These are phyloP conservation scores for Eolophus roseicapilla DNA, from an alignment of 2,113 vertebrate species.

Conservation along the genomic window DNA sequence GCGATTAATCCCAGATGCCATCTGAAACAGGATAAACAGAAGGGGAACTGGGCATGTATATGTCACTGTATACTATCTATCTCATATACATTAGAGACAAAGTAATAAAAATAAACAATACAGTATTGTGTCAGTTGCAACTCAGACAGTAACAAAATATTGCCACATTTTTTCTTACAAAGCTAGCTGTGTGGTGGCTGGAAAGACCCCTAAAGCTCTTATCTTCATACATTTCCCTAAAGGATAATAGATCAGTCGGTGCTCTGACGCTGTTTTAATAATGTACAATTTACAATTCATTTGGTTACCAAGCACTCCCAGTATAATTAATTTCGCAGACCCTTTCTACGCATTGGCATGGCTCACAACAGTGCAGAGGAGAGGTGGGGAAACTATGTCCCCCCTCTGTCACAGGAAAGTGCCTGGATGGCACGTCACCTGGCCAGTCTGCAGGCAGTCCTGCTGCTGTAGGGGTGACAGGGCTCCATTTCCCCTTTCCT, in stretches of 20 bases:
- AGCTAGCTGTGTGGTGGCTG: slow-evolving; percentile 53
- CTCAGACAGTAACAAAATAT: slow-evolving; percentile 43
- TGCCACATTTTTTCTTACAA: slow-evolving; percentile 48
- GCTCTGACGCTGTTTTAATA: slow-evolving; percentile 81
- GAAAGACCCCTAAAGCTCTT: slow-evolving; percentile 76
- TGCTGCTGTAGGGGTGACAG: not conserved
- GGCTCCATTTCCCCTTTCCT: not conserved
- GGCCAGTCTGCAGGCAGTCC: not conserved
- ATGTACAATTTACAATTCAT: slow-evolving; percentile 84
- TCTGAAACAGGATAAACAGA: not conserved
- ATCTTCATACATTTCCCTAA: slow-evolving; percentile 76
- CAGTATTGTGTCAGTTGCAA: slow-evolving; percentile 24
- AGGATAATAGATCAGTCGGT: slow-evolving; percentile 81
- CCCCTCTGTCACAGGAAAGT: not conserved
- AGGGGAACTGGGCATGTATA: not conserved
- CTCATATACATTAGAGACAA: slow-evolving; percentile 20
- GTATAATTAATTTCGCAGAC: slow-evolving; percentile 82
- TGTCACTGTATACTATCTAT: not conserved
- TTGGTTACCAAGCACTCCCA: slow-evolving; percentile 77
- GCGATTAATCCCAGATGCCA: not conserved
- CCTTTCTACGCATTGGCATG: slow-evolving; percentile 61
- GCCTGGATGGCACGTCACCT: not conserved
- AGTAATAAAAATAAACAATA: slow-evolving; percentile 40
- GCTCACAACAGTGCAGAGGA: slow-evolving; percentile 36
- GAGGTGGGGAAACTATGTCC: not conserved